A percentile compares a stretch with the other conserved stretches of the same genome.
Evolutionary conservation across 2,797 vertebrate genomes (phyloP).

Genomic region (Cyclura pinguis): DNA sequence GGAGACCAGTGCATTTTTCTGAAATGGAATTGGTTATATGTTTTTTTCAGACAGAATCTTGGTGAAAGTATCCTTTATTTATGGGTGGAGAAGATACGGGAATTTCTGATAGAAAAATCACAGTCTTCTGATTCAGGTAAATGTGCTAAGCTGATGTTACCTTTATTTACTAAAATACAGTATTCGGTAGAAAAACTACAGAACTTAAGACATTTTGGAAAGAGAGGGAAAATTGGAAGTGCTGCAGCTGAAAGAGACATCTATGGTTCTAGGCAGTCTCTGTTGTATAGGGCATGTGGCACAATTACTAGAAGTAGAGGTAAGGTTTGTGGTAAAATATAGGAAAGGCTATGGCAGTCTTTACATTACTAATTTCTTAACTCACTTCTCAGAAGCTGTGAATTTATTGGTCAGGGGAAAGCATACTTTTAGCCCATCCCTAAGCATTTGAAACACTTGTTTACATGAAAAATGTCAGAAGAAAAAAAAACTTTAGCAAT

Average conservation of each 20-base stretch:
- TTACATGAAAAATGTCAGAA: no score
- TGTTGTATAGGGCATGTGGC: not conserved
- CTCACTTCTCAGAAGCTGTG: no score
- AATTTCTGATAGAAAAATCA: slow-evolving; percentile 89
- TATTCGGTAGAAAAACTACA: not conserved
- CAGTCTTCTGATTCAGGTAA: slow-evolving; percentile 87
- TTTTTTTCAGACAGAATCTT: slow-evolving; percentile 85
- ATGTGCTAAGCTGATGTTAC: slow-evolving; percentile 16
- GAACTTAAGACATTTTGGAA: not conserved
- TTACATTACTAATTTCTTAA: no score
- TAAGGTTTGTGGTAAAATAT: not conserved
- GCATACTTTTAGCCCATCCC: no score
- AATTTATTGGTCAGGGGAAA: no score
- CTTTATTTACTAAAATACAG: slow-evolving; percentile 21
- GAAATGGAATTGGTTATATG: not conserved
- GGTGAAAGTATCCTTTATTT: slow-evolving; percentile 95
- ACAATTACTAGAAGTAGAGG: not conserved
- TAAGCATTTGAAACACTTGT: no score
- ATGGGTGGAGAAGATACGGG: slow-evolving; percentile 95
- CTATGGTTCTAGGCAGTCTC: not conserved
- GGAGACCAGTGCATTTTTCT: not conserved
- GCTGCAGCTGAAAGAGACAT: not conserved
- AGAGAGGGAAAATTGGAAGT: not conserved
- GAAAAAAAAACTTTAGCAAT: no score
- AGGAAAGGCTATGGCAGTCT: not conserved